Base-by-base conservation (phyloP, 2,888 invertebrate species). In the Agonum fuliginosum region DNA sequence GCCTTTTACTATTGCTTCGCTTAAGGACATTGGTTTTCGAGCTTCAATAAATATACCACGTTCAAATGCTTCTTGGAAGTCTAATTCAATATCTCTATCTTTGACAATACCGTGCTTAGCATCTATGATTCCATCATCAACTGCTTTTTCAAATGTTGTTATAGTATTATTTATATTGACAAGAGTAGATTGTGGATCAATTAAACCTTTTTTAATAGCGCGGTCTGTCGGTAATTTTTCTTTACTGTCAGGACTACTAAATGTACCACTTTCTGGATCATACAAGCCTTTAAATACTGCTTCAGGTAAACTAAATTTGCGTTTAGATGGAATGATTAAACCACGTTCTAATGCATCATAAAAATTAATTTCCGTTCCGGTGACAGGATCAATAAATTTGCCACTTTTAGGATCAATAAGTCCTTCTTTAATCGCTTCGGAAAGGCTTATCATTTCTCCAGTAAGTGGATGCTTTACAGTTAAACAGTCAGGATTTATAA, bases 211-310 rank as follows among this genome's bases (percentile, higher is more conserved):
- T 83, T 92, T 92, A 83, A 97, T 93, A 73, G 97, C 97, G 82
- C 93, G 92, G 86, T 95, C 93, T 70, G 95, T 93, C 80, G 93
- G 92, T 79, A 96, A 87, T 84, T 93, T 93, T 85, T 94, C 94
- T 82, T 93, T 92, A n/a, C 93, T 93, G 82, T 92, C 90, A 1
- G 95, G 93, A 84, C 94, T 94, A 37, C 93, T 93, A 83, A 96
- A 94, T 83, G 94, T 92, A 58, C 97, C 96, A 34, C 94, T 93
- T 82, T 91, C 91, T 0, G 94, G 93, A 88, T 97, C 95, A 83
- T 96, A 97, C 80, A 95, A 91, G n/a, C 96, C 96, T 87, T 95
- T 94, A 83, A 94, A 94, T n/a, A 97, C 93, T 1, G 97, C 97
- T 87, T 96, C 96, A 0, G 95, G 94, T 24, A 97, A 88, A 78